A percentile compares a stretch with the other conserved stretches of the same genome.
Evolutionary conservation across 2,888 invertebrate genomes (phyloP).

Genomic region (Tryphoninae sp.): DNA sequence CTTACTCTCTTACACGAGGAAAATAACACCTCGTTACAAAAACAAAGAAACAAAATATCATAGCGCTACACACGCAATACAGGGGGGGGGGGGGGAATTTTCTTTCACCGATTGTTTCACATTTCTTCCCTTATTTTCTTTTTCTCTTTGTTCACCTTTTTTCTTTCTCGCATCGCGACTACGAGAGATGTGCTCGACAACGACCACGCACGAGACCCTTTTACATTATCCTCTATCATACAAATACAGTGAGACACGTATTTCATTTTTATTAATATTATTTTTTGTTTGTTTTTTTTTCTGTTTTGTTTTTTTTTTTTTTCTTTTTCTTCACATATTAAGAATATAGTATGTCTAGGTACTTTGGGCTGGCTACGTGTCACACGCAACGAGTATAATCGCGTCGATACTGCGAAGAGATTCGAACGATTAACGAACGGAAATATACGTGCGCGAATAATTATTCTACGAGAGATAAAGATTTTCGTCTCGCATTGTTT

Average conservation of each 20-base stretch:
- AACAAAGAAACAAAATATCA: neutral
- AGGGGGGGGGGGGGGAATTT: slow-evolving; percentile 18
- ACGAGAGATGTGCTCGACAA: slow-evolving; percentile 63
- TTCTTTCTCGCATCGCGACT: slow-evolving; percentile 43
- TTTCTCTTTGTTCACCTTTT: neutral
- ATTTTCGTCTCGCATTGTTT: slow-evolving; percentile 43
- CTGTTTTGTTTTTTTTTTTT: slow-evolving; percentile 53
- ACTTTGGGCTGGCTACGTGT: slow-evolving; percentile 71
- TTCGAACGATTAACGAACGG: slow-evolving; percentile 1
- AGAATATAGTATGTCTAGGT: slow-evolving; percentile 77
- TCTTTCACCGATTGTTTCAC: neutral
- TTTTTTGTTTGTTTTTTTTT: neutral
- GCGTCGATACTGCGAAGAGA: slow-evolving; percentile 51
- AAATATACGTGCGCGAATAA: slow-evolving; percentile 29
- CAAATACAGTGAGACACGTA: slow-evolving; percentile 78
- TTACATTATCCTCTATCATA: slow-evolving; percentile 73
- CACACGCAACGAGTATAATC: slow-evolving; percentile 66
- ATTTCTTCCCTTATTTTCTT: slow-evolving; percentile 9
- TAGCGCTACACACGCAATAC: slow-evolving; percentile 39
- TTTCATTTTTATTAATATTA: slow-evolving; percentile 63
- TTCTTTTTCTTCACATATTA: slow-evolving; percentile 74
- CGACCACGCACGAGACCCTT: slow-evolving; percentile 73
- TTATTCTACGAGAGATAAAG: neutral
- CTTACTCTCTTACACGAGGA: slow-evolving; percentile 5
- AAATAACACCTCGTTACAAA: slow-evolving; percentile 35